phyloP scores from a whole-genome alignment of 1,140 invertebrate genomes.

The Drosophila grimshawi region DNA sequence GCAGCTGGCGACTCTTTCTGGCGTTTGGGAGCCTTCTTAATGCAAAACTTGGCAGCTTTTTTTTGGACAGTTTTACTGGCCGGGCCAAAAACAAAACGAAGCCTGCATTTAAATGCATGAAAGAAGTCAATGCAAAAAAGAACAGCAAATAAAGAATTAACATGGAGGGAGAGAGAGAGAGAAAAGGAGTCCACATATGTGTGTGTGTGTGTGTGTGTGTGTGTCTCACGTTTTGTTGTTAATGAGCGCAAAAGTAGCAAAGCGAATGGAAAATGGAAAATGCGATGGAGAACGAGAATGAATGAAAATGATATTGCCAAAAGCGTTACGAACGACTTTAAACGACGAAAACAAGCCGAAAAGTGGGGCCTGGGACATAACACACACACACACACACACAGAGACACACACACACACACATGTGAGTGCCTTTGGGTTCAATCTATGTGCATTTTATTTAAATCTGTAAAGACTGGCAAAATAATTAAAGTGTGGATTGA shows the following conservation, averaged over 20 bases:
- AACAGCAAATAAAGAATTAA: conserved; percentile 35
- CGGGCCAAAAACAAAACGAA: conserved; percentile 5
- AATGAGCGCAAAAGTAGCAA: conserved; percentile 50
- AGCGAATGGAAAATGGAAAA: conserved; percentile 43
- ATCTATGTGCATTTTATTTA: conserved; percentile 67
- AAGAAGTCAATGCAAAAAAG: conserved; percentile 31
- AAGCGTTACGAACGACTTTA: conserved; percentile 63
- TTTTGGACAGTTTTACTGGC: conserved; percentile 26
- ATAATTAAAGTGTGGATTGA: conserved; percentile 78
- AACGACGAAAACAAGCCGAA: conserved; percentile 55
- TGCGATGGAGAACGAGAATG: conserved; percentile 17
- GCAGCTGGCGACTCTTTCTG: conserved; percentile 13
- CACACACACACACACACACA: conserved; percentile 7
- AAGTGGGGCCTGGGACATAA: neutral
- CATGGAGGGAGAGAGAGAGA: neutral
- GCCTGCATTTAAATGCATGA: conserved; percentile 47
- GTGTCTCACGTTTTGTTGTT: conserved; percentile 57
- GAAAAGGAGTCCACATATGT: conserved; percentile 15
- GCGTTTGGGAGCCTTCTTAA: conserved; percentile 48
- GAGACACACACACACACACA: neutral
- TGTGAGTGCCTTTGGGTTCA: neutral
- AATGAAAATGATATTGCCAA: conserved; percentile 62
- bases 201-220: conserved; percentile 8
- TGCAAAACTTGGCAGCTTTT: conserved; percentile 55
- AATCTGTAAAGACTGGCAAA: conserved; percentile 57